phyloP scores from a whole-genome alignment of 1,140 invertebrate genomes.

The Aphelinus atriplicis region DNA sequence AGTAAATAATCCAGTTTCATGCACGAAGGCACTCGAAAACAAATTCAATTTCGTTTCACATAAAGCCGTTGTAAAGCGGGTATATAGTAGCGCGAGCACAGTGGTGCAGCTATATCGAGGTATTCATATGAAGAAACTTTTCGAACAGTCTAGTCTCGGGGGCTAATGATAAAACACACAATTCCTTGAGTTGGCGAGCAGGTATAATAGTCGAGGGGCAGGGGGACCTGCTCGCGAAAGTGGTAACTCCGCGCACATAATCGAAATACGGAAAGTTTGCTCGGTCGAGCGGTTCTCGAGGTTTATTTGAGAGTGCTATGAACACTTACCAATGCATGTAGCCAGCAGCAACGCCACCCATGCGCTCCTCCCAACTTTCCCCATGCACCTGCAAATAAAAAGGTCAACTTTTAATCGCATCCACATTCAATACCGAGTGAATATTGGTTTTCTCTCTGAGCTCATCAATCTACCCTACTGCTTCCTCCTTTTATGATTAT shows the following conservation, averaged over 20 bases:
- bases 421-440: neutral
- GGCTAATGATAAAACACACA: slow-evolving; percentile 5
- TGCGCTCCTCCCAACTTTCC: slow-evolving; percentile 39
- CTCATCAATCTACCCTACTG: no score
- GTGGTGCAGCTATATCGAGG: no score
- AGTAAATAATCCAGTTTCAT: no score
- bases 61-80: neutral
- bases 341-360: slow-evolving; percentile 52
- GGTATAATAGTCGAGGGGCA: neutral
- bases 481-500: no score
- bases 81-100: neutral
- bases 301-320: slow-evolving; percentile 28
- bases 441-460: neutral
- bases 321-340: slow-evolving; percentile 55
- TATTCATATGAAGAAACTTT: slow-evolving; percentile 11
- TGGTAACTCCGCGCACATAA: slow-evolving; percentile 24
- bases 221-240: neutral
- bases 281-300: neutral
- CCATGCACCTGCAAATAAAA: slow-evolving; percentile 52
- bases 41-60: neutral
- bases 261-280: slow-evolving; percentile 10
- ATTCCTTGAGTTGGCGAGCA: neutral
- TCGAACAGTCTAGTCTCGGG: neutral
- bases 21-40: neutral
- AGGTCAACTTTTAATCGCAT: neutral